Conservation (phyloP, 2,797 vertebrate genomes). For the Orestias chungarensis region DNA sequence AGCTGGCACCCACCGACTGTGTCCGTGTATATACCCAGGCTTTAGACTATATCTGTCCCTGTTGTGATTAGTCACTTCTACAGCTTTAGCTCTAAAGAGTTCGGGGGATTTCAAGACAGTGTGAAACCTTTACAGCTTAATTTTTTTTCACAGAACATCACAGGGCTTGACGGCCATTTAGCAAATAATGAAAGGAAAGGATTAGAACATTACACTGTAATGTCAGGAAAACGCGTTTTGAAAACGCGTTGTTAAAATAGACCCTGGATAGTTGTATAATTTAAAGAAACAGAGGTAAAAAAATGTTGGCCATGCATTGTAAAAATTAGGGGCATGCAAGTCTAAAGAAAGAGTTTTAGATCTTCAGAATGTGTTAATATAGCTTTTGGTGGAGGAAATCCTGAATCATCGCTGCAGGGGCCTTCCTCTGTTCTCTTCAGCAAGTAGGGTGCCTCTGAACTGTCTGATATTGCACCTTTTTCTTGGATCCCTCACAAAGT, state of each 20-base stretch:
- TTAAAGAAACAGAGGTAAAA: constrained; percentile 30
- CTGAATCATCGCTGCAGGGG: constrained; percentile 63
- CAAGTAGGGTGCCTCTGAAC: constrained; percentile 55
- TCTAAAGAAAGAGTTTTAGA: constrained; percentile 35
- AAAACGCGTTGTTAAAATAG: constrained; percentile 15
- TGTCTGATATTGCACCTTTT: constrained; percentile 71
- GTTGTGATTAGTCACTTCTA: constrained; percentile 46
- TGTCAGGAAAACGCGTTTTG: constrained; percentile 45
- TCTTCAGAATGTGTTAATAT: constrained; percentile 42
- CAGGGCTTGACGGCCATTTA: constrained; percentile 23
- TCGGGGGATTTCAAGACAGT: constrained; percentile 42
- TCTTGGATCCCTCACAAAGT: constrained; percentile 76
- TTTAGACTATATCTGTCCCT: constrained; percentile 59
- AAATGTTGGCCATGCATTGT: constrained; percentile 32
- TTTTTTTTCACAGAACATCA: constrained; percentile 48
- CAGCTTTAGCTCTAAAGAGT: constrained; percentile 45
- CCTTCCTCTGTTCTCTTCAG: constrained; percentile 67
- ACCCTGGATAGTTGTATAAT: constrained; percentile 38
- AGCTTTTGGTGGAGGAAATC: constrained; percentile 67
- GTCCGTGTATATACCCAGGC: constrained; percentile 36
- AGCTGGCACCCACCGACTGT: constrained; percentile 50
- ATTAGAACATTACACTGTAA: constrained; percentile 40
- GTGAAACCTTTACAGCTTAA: constrained; percentile 34
- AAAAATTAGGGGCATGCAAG: constrained; percentile 16
- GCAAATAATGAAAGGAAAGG: constrained; percentile 63